Evolutionary conservation across 2,888 invertebrate genomes (phyloP).

Genomic region (Mythimna albipuncta): DNA sequence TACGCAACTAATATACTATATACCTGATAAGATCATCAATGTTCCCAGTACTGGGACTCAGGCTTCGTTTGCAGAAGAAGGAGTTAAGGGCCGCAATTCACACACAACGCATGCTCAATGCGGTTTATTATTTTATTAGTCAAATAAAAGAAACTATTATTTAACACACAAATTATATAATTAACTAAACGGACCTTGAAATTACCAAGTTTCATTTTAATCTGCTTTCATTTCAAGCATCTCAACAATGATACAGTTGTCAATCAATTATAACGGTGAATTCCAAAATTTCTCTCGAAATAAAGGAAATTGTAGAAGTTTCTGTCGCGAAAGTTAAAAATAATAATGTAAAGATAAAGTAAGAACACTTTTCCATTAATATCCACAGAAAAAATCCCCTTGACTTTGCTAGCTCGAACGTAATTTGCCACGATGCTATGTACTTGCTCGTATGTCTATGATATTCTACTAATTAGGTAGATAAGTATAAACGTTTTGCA

Average conservation of each 20-base stretch:
- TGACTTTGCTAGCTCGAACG: too few relatives aligned
- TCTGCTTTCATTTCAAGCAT: slow-evolving; percentile 44
- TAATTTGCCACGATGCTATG: too few relatives aligned
- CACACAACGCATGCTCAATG: too few relatives aligned
- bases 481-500: not conserved
- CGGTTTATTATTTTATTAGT: too few relatives aligned
- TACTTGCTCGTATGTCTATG: too few relatives aligned
- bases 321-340: not conserved
- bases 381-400: too few relatives aligned
- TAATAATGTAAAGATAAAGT: not conserved
- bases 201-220: slow-evolving; percentile 34
- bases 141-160: slow-evolving; percentile 13
- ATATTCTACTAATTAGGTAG: not conserved
- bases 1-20: too few relatives aligned
- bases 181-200: slow-evolving; percentile 37
- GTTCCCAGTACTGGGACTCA: too few relatives aligned
- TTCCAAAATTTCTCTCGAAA: slow-evolving; percentile 31
- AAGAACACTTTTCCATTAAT: too few relatives aligned
- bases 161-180: slow-evolving; percentile 15
- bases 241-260: slow-evolving; percentile 18
- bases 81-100: too few relatives aligned
- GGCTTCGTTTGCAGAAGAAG: too few relatives aligned
- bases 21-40: too few relatives aligned
- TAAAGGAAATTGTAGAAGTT: slow-evolving; percentile 1
- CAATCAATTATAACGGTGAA: slow-evolving; percentile 36